Evolutionary conservation across 2,888 invertebrate species (phyloP).

Genomic region (Calephelis perditalis): DNA sequence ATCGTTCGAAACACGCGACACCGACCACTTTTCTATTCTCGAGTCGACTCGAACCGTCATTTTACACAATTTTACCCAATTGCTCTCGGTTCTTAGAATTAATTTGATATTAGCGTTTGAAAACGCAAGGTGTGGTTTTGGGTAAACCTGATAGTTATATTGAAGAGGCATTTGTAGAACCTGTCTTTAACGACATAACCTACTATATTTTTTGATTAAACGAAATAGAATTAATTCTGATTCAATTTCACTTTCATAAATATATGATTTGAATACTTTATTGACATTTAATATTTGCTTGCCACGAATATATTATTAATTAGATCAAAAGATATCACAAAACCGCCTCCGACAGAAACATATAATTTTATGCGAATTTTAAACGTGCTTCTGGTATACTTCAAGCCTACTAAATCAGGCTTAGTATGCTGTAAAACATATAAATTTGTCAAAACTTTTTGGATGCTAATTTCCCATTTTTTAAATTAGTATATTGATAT

Average conservation of each 20-base stretch:
- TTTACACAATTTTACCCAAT: slow-evolving; percentile 78
- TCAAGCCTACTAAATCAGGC: too few species aligned
- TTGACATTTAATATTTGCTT: not conserved
- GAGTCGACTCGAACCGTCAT: slow-evolving; percentile 70
- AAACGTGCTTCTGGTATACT: too few species aligned
- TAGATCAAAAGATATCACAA: not conserved
- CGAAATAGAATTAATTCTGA: slow-evolving; percentile 15
- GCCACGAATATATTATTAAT: not conserved
- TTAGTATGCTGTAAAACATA: too few species aligned
- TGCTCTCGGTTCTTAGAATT: slow-evolving; percentile 74
- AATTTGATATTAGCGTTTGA: slow-evolving; percentile 77
- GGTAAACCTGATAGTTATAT: slow-evolving; percentile 64
- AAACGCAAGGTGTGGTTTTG: slow-evolving; percentile 76
- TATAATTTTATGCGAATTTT: too few species aligned
- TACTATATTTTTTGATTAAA: slow-evolving; percentile 15
- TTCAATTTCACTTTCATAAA: slow-evolving; percentile 6
- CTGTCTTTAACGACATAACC: slow-evolving; percentile 49
- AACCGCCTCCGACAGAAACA: too few species aligned
- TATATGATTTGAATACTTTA: not conserved
- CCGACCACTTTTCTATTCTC: slow-evolving; percentile 75
- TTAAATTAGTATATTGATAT: too few species aligned
- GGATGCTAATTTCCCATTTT: too few species aligned
- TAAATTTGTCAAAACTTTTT: too few species aligned
- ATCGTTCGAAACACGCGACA: slow-evolving; percentile 77
- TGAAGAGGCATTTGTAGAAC: slow-evolving; percentile 65